A percentile compares a stretch with the other conserved stretches of the same genome.
Conservation (phyloP, 2,113 vertebrate species). For the Amblyornis subalaris region DNA sequence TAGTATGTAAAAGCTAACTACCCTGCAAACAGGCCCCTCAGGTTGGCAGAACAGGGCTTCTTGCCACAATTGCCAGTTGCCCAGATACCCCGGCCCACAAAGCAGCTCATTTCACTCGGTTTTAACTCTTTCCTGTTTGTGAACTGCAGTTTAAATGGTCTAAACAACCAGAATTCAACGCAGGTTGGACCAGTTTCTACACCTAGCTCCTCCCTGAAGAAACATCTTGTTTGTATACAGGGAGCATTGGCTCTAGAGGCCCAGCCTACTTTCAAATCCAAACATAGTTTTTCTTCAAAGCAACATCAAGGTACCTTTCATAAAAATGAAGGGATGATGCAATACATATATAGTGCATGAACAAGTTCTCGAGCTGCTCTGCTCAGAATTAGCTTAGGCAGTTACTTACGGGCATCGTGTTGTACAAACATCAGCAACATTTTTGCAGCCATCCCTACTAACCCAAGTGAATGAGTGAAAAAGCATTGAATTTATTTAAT, state of each 20-base stretch:
- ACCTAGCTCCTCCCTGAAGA: constrained; percentile 5
- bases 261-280: constrained; percentile 12
- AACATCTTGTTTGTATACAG: constrained; percentile 22
- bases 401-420: neutral
- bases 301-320: constrained; percentile 13
- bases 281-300: constrained; percentile 11
- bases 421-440: neutral
- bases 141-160: neutral
- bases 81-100: neutral
- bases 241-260: neutral
- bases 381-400: neutral
- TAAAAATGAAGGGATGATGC: constrained; percentile 29
- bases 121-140: constrained; percentile 30
- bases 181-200: neutral
- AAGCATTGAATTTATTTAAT: neutral
- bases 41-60: neutral
- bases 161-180: neutral
- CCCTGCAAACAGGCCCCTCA: neutral
- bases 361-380: neutral
- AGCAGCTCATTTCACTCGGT: neutral
- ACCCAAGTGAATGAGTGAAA: neutral
- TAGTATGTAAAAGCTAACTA: neutral
- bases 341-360: neutral
- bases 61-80: neutral
- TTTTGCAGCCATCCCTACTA: neutral